A percentile compares a stretch with the other conserved stretches of the same genome.
phyloP scores from a whole-genome alignment of 2,888 invertebrate genomes.

The Ptycholaimellus sp. region DNA sequence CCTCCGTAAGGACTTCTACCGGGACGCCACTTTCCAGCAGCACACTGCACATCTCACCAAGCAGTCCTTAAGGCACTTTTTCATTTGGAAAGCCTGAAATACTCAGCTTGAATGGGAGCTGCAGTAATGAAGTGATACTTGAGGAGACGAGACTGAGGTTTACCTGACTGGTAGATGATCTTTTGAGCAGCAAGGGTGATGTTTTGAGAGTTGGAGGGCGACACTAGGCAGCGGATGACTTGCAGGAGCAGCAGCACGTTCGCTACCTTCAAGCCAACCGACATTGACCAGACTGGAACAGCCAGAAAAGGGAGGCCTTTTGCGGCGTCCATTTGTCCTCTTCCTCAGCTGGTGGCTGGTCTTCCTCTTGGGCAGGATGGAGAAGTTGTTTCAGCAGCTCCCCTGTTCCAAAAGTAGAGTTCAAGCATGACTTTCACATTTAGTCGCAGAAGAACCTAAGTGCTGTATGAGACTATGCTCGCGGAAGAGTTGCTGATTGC shows the following conservation, averaged over 20 bases:
- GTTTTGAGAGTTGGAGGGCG: slow-evolving; percentile 71
- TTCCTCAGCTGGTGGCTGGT: slow-evolving; percentile 5
- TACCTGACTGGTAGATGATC: slow-evolving; percentile 56
- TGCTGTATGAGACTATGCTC: slow-evolving; percentile 34
- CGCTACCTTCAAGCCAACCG: too few species aligned
- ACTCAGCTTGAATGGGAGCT: background rate
- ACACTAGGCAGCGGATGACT: slow-evolving; percentile 63
- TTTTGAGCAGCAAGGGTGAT: slow-evolving; percentile 54
- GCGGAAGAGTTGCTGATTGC: slow-evolving; percentile 93
- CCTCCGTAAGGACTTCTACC: slow-evolving; percentile 73
- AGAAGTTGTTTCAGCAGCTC: slow-evolving; percentile 48
- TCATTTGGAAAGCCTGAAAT: background rate
- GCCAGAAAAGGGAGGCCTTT: too few species aligned
- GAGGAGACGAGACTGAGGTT: background rate
- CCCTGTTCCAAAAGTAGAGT: too few species aligned
- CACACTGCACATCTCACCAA: slow-evolving; percentile 59
- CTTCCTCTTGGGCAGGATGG: slow-evolving; percentile 23
- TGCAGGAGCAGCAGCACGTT: slow-evolving; percentile 77
- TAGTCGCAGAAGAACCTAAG: too few species aligned
- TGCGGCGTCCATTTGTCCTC: slow-evolving; percentile 35
- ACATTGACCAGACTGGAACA: slow-evolving; percentile 23
- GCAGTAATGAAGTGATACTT: background rate
- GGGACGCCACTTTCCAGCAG: slow-evolving; percentile 71
- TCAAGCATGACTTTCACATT: too few species aligned
- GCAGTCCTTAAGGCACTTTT: slow-evolving; percentile 31